phyloP scores from a whole-genome alignment of 2,797 vertebrate genomes.

The Selene dorsalis region DNA sequence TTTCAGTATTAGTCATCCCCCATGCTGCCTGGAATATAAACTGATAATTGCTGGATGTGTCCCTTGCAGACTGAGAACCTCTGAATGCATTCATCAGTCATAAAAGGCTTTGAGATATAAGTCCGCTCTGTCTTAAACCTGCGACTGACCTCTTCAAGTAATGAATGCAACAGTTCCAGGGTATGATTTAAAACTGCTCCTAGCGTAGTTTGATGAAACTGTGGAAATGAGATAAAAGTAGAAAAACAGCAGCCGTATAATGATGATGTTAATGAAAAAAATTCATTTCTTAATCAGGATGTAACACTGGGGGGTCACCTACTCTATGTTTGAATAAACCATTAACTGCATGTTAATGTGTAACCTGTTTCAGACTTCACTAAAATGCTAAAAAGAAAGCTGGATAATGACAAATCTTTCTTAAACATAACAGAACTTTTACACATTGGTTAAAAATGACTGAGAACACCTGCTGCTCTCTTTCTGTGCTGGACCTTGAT shows the following conservation, averaged over 20 bases:
- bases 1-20: background rate
- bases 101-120: background rate
- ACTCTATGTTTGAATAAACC: background rate
- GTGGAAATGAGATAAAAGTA: background rate
- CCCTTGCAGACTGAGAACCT: background rate
- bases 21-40: background rate
- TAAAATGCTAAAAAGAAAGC: background rate
- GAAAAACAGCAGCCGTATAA: too few relatives aligned
- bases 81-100: background rate
- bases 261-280: background rate
- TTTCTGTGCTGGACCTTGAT: slow-evolving; percentile 3
- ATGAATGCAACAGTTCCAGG: background rate
- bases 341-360: too few relatives aligned
- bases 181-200: too few relatives aligned
- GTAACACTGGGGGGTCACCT: background rate
- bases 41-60: background rate
- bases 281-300: background rate
- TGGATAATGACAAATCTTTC: background rate
- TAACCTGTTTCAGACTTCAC: too few relatives aligned
- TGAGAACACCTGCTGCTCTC: slow-evolving; percentile 4
- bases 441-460: background rate
- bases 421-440: background rate
- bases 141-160: background rate
- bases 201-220: background rate
- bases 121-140: background rate